A percentile compares a stretch with the other conserved stretches of the same genome.
Evolutionary conservation across 2,797 vertebrate species (phyloP).

Genomic region (Notolabrus celidotus): DNA sequence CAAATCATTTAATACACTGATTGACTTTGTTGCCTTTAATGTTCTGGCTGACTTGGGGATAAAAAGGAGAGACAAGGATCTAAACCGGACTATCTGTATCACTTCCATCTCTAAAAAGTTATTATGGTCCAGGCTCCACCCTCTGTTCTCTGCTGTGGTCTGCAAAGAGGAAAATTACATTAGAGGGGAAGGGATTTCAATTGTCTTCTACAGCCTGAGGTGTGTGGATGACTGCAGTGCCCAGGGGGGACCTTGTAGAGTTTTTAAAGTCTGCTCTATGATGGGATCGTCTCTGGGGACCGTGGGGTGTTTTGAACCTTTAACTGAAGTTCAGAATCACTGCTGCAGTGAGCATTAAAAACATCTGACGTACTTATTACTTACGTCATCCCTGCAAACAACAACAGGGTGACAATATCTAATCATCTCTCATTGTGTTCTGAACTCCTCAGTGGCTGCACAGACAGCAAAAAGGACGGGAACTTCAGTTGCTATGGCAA

Average conservation of each 20-base stretch:
- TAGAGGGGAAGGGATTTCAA: conserved; percentile 67
- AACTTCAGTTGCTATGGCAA: conserved; percentile 78
- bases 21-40: conserved; percentile 57
- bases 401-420: conserved; percentile 40
- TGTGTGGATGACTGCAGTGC: conserved; percentile 38
- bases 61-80: conserved; percentile 64
- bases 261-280: conserved; percentile 59
- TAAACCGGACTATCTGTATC: conserved; percentile 63
- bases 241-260: conserved; percentile 33
- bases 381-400: conserved; percentile 41
- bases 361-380: conserved; percentile 15
- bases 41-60: conserved; percentile 58
- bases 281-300: conserved; percentile 47
- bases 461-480: conserved; percentile 51
- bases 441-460: conserved; percentile 45
- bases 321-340: not conserved
- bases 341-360: conserved; percentile 13
- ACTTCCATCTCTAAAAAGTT: conserved; percentile 69
- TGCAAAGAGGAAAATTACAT: conserved; percentile 70
- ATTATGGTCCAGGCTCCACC: conserved; percentile 47
- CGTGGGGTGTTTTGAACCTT: conserved; percentile 10
- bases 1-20: conserved; percentile 59
- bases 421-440: conserved; percentile 53
- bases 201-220: conserved; percentile 58
- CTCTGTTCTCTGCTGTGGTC: conserved; percentile 46